Base-by-base conservation (phyloP, 1,140 invertebrate genomes). In the Dermatophagoides farinae region DNA sequence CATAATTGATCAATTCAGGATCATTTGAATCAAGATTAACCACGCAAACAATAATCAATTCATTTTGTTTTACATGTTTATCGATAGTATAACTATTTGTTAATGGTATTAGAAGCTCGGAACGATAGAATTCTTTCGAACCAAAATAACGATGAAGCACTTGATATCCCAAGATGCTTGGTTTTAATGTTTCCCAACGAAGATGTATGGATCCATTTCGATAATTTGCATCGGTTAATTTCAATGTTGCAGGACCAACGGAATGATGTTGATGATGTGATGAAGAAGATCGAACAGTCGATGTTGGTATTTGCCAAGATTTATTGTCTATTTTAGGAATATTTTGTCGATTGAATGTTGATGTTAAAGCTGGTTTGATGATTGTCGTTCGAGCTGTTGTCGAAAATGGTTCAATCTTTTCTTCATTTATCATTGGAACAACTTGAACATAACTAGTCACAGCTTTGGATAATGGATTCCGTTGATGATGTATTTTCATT, bases 41-140 rank as follows among this genome's bases (percentile, higher is more conserved):
- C 1, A 91, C 87, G 69, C 88, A 91, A 37, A 91, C 86, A 22
- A 92, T 82, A 49, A 92, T 85, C 67, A 87, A 90, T 76, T 90
- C 85, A 77, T 86, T 84, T 6, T 82, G 78, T 0, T 88, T 88
- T 53, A 91, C 85, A n/a, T 50, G 6, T 69, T 88, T 89, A 72
- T 87, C 88, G 50, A 90, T 88, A 72, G 85, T 88, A 67, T 90
- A 90, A 71, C 90, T 85, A 64, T 86, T 73, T 71, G 89, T 85
- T 62, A 82, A 86, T 0, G 85, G 80, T 70, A 88, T 85, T 40
- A 92, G 72, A 0, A 85, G 84, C 20, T 86, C 85, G 0, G 86
- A 86, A 68, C 86, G 82, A 65, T 89, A 87, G 70, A 91, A 93
- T 61, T 78, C 83, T 65, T 84, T 82, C 65, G 90, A 87, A 0